Base-by-base conservation (phyloP, 2,888 invertebrate genomes). In the Formica aserva region DNA sequence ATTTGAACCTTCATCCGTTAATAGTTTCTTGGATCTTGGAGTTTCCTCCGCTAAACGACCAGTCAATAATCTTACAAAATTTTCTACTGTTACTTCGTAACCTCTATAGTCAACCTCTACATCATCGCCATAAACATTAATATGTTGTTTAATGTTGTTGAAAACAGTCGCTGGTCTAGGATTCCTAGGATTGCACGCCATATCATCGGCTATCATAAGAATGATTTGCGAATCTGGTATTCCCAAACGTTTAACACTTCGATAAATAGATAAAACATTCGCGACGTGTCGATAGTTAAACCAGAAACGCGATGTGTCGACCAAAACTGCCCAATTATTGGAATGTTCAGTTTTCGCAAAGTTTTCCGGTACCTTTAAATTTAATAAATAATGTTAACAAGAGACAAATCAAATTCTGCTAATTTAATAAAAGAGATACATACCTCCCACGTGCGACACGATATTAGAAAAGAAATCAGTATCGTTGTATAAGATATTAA, bases 211-310 rank as follows among this genome's bases (percentile, higher is more conserved):
- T 88, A 99, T 97, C 99, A 99, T 99, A 80, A 99, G 95, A 88
- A 99, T 99, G 81, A 99, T 99, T 95, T 99, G 99, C 82, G 98
- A 98, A 94, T 99, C 99, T 0, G 99, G 99, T 91, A 99, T 99
- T n/a, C 99, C 99, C 4, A 99, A 96, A 22, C 99, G 96, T 95
- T 99, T 99, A 0, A 99, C 99, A 94, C 99, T 99, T 15, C 99
- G 97, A 94, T 99, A 99, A 86, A 99, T 98, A 0, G 99, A 99
- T 26, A 99, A 95, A 0, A 99, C 99, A 95, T 99, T 99, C 4
- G 99, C 99, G 45, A 99, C 99, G 96, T 99, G 99, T 8, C 99
- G 97, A 95, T 99, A 99, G 95, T 99, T 99, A 94, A 99, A 99
- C 99, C 99, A 99, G 95, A 99, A 99, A 82, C 99, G 96, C 0